phyloP scores from a whole-genome alignment of 2,797 vertebrate species.

The Rousettus madagascariensis region DNA sequence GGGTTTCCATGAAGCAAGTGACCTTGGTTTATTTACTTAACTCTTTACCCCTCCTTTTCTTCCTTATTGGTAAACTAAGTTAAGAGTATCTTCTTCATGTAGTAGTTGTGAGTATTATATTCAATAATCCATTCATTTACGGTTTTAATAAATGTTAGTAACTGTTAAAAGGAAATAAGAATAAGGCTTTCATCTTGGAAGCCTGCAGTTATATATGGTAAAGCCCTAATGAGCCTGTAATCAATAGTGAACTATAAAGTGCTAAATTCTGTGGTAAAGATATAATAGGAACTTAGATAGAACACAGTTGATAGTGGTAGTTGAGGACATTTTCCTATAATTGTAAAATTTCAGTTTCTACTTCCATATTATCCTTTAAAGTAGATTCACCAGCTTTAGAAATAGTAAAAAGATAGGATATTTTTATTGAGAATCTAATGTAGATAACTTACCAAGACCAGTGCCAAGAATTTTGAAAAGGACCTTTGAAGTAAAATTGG shows the following conservation, averaged over 20 bases:
- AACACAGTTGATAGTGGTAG: background rate
- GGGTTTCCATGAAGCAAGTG: background rate
- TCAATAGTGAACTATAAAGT: background rate
- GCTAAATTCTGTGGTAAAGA: background rate
- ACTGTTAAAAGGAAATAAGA: constrained; percentile 15
- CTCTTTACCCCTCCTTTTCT: background rate
- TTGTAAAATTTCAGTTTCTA: background rate
- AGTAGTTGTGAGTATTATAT: constrained; percentile 20
- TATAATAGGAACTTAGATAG: background rate
- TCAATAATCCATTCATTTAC: constrained; percentile 11
- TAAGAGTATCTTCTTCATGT: background rate
- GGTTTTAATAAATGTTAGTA: constrained; percentile 29
- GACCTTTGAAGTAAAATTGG: constrained; percentile 22
- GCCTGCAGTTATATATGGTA: background rate
- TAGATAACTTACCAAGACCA: constrained; percentile 24
- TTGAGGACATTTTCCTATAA: background rate
- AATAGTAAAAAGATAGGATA: constrained; percentile 17
- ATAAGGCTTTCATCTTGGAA: background rate
- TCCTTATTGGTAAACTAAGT: background rate
- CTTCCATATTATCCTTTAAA: background rate
- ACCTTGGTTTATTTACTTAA: constrained; percentile 32
- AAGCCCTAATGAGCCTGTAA: background rate
- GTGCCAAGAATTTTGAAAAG: constrained; percentile 12
- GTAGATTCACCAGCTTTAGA: constrained; percentile 22
- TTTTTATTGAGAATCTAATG: constrained; percentile 37